Base-by-base conservation (phyloP, 2,113 vertebrate species). In the Zosterops lateralis region DNA sequence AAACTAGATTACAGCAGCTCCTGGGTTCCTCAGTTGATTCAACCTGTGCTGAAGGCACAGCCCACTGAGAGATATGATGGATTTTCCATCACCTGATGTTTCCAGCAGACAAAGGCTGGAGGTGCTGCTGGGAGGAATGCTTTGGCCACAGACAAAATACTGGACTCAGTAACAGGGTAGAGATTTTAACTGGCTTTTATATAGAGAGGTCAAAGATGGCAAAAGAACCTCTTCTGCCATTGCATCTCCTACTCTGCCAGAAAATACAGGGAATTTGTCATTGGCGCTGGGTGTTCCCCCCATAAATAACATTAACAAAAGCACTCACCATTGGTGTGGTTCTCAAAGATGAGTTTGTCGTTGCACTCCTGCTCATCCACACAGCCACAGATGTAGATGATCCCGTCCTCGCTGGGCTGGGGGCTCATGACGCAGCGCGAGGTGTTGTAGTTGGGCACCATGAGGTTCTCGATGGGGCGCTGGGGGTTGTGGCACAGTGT, bases 291-390 rank as follows among this genome's bases (percentile, higher is more conserved):
- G 13, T 44, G 60, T 58, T 76, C 7, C 44, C 16, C 12, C 25
- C 5, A 3, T 7, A 17, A 67, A 22, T 2, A 15, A 2, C 58
- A 4, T 4, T 3, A 15, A 14, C 14, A 11, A 3, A 45, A 67
- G 28, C 32, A 60, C 96, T 97, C 44, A 98, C 98, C 98, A 1
- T 98, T 98, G 60, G 97, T 96, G 84, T 98, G 97, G 67, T 98
- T 98, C 62, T 98, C 98, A 75, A 99, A 99, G 95, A 99, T 96
- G 21, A 99, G 98, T 32, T 94, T 98, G 94, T 99, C 98, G 0
- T 99, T 99, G 94, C 98, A 99, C 77, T 99, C 98, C 17, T 98
- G 98, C 77, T 98, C 98, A 0, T 98, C 97, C 20, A 96, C 96
- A 5, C 98, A 99, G 73, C 98, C 98, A 0, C 98, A 99, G 84